These are phyloP conservation scores for Onthophagus taurus DNA, from an alignment of 1,140 invertebrate species.

Conservation along the genomic window DNA sequence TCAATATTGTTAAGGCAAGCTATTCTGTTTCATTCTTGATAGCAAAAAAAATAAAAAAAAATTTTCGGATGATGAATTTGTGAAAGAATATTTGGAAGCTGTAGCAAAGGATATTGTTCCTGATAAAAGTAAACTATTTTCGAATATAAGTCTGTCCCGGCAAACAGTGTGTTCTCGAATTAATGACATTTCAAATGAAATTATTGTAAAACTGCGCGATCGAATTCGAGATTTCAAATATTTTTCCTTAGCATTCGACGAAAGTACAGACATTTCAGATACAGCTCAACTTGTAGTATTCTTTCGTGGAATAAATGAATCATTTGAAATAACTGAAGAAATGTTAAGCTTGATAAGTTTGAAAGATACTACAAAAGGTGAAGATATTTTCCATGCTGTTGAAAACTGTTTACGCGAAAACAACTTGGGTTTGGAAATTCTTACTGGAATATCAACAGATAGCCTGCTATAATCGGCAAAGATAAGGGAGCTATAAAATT, in stretches of 20 bases:
- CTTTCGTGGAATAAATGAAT: conserved; percentile 25
- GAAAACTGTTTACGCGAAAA: conserved; percentile 16
- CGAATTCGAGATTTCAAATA: conserved; percentile 24
- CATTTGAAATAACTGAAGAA: conserved; percentile 32
- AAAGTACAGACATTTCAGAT: conserved; percentile 31
- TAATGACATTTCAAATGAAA: conserved; percentile 28
- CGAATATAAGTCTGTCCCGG: conserved; percentile 23
- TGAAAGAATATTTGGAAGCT: conserved; percentile 30
- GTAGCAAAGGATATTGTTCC: conserved; percentile 25
- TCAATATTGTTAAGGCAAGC: conserved; percentile 19
- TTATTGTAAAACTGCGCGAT: conserved; percentile 23
- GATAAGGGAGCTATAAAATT: conserved; percentile 24
- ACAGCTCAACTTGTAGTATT: conserved; percentile 26
- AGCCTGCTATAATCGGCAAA: conserved; percentile 29
- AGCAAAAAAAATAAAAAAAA: conserved; percentile 27
- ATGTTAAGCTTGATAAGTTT: conserved; percentile 23
- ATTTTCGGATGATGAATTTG: conserved; percentile 29
- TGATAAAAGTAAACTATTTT: conserved; percentile 25
- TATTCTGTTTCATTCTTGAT: conserved; percentile 24
- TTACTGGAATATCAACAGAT: conserved; percentile 32
- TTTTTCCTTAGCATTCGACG: conserved; percentile 32
- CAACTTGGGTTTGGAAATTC: conserved; percentile 11
- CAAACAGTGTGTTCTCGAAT: conserved; percentile 25
- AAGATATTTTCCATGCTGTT: conserved; percentile 28
- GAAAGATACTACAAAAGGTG: conserved; percentile 27